phyloP scores from a whole-genome alignment of 2,888 invertebrate species.

The Acanthacorydalis orientalis region DNA sequence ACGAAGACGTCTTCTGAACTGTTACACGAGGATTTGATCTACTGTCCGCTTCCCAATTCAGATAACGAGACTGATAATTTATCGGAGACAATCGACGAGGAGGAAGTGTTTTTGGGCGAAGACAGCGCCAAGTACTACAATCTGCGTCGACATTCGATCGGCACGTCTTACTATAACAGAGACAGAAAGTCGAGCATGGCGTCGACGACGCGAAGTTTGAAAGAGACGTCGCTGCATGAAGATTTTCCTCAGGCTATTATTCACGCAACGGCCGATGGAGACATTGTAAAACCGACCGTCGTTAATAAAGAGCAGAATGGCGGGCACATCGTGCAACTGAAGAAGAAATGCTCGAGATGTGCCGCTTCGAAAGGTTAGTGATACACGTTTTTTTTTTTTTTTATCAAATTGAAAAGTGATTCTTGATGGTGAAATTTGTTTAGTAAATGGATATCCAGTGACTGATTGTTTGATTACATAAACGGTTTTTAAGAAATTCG shows the following conservation, averaged over 20 bases:
- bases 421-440: neutral
- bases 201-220: neutral
- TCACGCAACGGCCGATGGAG: constrained; percentile 17
- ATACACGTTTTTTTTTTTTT: neutral
- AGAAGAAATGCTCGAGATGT: neutral
- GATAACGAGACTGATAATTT: constrained; percentile 18
- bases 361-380: constrained; percentile 1
- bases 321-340: neutral
- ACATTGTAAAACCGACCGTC: constrained; percentile 10
- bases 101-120: constrained; percentile 38
- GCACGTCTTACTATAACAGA: constrained; percentile 39
- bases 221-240: constrained; percentile 12
- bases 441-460: no score
- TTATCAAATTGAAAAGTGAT: neutral
- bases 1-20: constrained; percentile 5
- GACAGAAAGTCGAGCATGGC: constrained; percentile 20
- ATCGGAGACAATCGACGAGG: constrained; percentile 27
- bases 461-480: no score
- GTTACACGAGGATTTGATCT: constrained; percentile 15
- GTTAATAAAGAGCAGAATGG: neutral
- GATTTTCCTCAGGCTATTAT: constrained; percentile 19
- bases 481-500: no score
- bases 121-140: neutral
- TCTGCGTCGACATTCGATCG: constrained; percentile 46
- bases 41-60: constrained; percentile 19